Evolutionary conservation across 2,888 invertebrate species (phyloP).

Genomic region (Meloe dianella): DNA sequence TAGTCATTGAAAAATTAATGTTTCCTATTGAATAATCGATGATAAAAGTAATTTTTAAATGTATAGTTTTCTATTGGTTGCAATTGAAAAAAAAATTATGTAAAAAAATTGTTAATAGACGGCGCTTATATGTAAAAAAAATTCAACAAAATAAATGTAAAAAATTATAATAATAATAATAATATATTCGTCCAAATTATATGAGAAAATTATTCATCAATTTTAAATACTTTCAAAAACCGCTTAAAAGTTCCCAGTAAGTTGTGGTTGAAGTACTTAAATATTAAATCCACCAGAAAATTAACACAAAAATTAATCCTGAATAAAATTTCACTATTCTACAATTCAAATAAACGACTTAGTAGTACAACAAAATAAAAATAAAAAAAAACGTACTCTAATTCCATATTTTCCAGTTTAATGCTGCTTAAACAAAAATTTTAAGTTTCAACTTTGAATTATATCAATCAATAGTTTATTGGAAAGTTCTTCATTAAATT

Average conservation of each 20-base stretch:
- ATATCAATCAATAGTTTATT: too few species aligned
- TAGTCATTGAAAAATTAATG: slow-evolving; percentile 6
- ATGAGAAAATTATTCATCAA: neutral
- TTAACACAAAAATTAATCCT: slow-evolving; percentile 3
- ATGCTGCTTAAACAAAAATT: neutral
- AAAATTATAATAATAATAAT: slow-evolving; percentile 46
- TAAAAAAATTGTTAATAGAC: slow-evolving; percentile 59
- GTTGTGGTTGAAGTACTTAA: neutral
- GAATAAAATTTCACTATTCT: neutral
- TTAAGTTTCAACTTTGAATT: neutral
- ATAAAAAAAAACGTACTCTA: too few species aligned
- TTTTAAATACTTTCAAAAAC: neutral
- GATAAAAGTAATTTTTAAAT: slow-evolving; percentile 47
- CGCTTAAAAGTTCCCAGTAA: slow-evolving; percentile 1
- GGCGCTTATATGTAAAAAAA: slow-evolving; percentile 58
- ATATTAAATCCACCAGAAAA: neutral
- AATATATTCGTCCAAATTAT: slow-evolving; percentile 57
- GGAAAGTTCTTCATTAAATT: too few species aligned
- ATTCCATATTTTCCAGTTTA: neutral
- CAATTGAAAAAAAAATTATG: slow-evolving; percentile 51
- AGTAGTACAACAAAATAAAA: neutral
- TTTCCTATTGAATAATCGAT: slow-evolving; percentile 33
- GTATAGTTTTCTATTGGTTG: slow-evolving; percentile 59
- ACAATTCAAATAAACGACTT: neutral
- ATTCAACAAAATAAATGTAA: slow-evolving; percentile 50